Base-by-base conservation (phyloP, 37 sponge, comb jelly and placozoan genomes). In the Bolinopsis microptera region DNA sequence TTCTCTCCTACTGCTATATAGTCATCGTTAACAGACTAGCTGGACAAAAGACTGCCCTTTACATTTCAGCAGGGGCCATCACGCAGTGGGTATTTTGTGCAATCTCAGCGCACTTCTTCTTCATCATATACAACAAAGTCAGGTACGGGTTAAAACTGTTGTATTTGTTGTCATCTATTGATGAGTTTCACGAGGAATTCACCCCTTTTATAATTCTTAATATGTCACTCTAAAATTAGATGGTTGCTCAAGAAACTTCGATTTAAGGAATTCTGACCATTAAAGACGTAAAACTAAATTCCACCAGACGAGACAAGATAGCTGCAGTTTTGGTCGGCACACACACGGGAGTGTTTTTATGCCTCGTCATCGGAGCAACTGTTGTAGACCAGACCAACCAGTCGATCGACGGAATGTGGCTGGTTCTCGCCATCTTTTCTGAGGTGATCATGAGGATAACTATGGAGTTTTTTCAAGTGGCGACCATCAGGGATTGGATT, bases 401-500 rank as follows among this genome's bases (percentile, higher is more conserved):
- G 75, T n/a, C 75, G 5, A 30, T 72, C 5, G 75, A n/a, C 26
- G 75, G 75, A 2, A 30, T 3, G n/a, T n/a, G 31, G 31, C 75
- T 72, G 75, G 75, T 72, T n/a, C 5, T 72, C 22, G 75, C 75
- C 75, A n/a, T 72, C 31, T n/a, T 28, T 72, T n/a, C 75, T 72
- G 75, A 72, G 31, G 75, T 72, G 2, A 21, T 21, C 26, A 72
- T 72, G 75, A 72, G 31, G 26, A 72, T 72, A 8, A 72, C 75
- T 8, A 72, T 72, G 75, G 75, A 72, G 75, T 30, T 72, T 5
- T 72, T 72, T n/a, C 26, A n/a, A 30, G 75, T 72, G 75, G 75
- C 75, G 31, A 72, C 75, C 13, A 72, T 28, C 31, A 72, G 75
- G 75, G 75, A 72, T 72, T 72, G 75, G 75, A 72, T 72, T 72